phyloP scores from a whole-genome alignment of 2,797 vertebrate genomes.

The Hydrophis major region DNA sequence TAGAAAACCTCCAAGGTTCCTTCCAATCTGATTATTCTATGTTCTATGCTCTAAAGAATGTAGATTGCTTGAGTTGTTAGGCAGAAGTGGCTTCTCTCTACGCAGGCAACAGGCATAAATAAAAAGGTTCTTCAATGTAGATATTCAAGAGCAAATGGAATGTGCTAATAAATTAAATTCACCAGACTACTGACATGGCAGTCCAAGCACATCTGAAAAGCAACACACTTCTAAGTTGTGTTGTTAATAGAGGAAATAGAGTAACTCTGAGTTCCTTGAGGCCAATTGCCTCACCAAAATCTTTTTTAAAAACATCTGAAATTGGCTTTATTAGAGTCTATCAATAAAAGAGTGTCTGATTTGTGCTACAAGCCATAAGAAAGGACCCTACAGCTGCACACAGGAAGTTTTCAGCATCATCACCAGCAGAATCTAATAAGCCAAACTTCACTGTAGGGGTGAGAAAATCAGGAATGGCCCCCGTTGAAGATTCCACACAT shows the following conservation, averaged over 20 bases:
- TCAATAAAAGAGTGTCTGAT: neutral
- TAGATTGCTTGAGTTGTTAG: slow-evolving; percentile 12
- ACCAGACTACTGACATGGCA: slow-evolving; percentile 43
- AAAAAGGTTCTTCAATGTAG: slow-evolving; percentile 27
- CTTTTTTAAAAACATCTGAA: neutral
- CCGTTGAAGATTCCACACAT: neutral
- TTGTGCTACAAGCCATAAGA: neutral
- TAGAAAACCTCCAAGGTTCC: too few species aligned
- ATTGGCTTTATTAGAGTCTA: neutral
- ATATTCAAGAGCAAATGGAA: slow-evolving; percentile 30
- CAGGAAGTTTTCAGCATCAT: neutral
- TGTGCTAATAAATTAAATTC: slow-evolving; percentile 53
- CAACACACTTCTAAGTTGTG: slow-evolving; percentile 1
- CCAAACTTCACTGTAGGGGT: neutral
- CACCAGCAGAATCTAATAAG: neutral
- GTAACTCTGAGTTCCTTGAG: neutral
- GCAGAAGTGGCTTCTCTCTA: slow-evolving; percentile 35
- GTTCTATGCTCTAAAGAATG: too few species aligned
- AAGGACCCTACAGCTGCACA: neutral
- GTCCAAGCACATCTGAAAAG: slow-evolving; percentile 38
- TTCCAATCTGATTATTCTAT: too few species aligned
- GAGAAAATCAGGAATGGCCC: neutral
- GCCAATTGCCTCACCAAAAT: neutral
- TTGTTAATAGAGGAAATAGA: slow-evolving; percentile 43
- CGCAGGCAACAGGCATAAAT: slow-evolving; percentile 56